phyloP scores from a whole-genome alignment of 2,888 invertebrate species.

The Pseudococcus viburni region DNA sequence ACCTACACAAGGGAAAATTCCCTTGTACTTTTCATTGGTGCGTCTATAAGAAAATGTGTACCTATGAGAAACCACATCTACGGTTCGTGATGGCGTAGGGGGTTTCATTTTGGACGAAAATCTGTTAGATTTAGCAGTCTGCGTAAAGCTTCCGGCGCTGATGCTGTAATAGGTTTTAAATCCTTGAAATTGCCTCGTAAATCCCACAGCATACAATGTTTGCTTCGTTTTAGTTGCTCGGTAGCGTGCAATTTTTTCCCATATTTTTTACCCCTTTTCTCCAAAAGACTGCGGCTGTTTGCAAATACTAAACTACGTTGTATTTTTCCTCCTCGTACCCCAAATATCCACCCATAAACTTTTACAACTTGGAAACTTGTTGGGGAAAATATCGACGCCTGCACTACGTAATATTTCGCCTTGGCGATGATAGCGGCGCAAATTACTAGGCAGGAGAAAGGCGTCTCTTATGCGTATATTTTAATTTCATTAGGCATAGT shows the following conservation, averaged over 20 bases:
- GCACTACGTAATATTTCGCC: background rate
- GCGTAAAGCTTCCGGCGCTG: constrained; percentile 34
- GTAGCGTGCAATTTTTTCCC: background rate
- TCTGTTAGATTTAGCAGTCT: background rate
- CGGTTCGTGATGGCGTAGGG: background rate
- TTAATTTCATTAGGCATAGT: constrained; percentile 12
- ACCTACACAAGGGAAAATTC: background rate
- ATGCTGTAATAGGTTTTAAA: constrained; percentile 33
- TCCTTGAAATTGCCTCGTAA: constrained; percentile 47
- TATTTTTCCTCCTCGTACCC: background rate
- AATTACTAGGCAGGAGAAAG: background rate
- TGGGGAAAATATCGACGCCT: constrained; percentile 6
- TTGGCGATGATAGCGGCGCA: background rate
- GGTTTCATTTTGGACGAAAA: background rate
- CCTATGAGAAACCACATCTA: background rate
- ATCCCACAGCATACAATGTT: background rate
- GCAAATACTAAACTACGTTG: background rate
- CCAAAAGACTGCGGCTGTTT: background rate
- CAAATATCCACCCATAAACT: background rate
- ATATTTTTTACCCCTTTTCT: background rate
- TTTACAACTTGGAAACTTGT: constrained; percentile 44
- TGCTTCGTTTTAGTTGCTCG: background rate
- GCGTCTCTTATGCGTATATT: background rate
- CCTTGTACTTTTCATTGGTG: background rate
- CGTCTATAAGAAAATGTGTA: background rate